Evolutionary conservation across 2,797 vertebrate genomes (phyloP), one percentile per base, ranked within the genome.

Genomic region (Sebastes wilsoni): DNA sequence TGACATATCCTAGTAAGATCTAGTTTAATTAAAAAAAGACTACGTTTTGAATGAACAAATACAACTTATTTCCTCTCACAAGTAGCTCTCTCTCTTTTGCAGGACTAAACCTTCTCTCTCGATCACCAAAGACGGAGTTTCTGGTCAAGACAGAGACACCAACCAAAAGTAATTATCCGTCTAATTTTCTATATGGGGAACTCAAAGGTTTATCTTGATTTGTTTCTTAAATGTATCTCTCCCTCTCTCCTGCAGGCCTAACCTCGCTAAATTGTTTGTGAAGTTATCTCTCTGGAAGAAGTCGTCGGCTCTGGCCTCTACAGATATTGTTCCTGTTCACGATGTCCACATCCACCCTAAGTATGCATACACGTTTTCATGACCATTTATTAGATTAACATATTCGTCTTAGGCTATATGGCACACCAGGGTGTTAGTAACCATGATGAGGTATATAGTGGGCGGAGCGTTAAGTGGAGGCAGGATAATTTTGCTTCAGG

Each of bases 281-380:
- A 98, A 96, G 92, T 84, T 96, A 32, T 96, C 96, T 28, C 65
- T 99, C 16, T 25, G 97, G 94, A 77, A 93, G 84, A 94, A 93
- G 85, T 1, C 83, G 22, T 0, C 0, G 0, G 49, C 10, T 0
- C 91, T 95, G 59, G 0, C 0, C 5, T 91, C 95, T 0, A 91
- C 92, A 0, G 69, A 93, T n/a, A 91, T 96, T 2, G 88, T 93
- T 32, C 71, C 2, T 0, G 87, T 97, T 8, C 84, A 95, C 0
- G 87, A 77, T 22, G 81, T 99, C 32, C 88, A 91, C 84, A 93
- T 98, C 82, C 98, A 99, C 60, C 94, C 96, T 18, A 60, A 84
- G 2, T 94, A 81, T 1, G 46, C 42, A 49, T 49, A 49, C 16
- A 49, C 7, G 42, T 49, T 49, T 49, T 49, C 18, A 49, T 49